These are phyloP conservation scores for Sander lucioperca DNA, from an alignment of 2,113 vertebrate species.

Conservation along the genomic window DNA sequence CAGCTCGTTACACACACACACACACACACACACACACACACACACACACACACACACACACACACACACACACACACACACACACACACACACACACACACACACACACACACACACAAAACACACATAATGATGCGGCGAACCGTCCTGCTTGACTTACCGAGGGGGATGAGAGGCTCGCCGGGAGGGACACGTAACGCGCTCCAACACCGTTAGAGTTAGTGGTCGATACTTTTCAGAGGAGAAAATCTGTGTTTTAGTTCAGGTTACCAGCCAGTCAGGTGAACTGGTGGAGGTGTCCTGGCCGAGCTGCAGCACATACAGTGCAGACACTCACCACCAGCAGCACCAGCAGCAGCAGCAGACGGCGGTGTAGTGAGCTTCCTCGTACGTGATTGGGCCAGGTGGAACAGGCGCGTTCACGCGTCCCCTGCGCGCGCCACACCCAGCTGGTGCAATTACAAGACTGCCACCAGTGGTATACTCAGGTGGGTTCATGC, in stretches of 20 bases:
- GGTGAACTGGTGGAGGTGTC: conserved; percentile 26
- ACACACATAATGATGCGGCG: conserved; percentile 48
- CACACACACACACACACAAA: background rate
- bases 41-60: background rate
- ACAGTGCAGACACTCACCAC: background rate
- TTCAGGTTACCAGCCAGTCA: conserved; percentile 7
- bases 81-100: background rate
- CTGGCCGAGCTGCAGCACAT: conserved; percentile 48
- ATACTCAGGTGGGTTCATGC: background rate
- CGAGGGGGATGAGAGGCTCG: conserved; percentile 45
- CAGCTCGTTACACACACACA: conserved; percentile 11
- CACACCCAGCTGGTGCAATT: conserved; percentile 35
- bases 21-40: background rate
- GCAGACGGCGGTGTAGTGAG: conserved; percentile 33
- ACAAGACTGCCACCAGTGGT: background rate
- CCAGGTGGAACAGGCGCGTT: conserved; percentile 72
- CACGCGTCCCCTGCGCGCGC: conserved; percentile 8
- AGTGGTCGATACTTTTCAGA: conserved; percentile 53
- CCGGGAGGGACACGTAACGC: conserved; percentile 55
- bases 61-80: background rate
- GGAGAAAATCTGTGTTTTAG: conserved; percentile 48
- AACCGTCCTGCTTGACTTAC: conserved; percentile 66
- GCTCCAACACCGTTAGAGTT: conserved; percentile 50
- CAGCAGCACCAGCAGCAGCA: conserved; percentile 13
- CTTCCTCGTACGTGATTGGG: conserved; percentile 70